A percentile compares a stretch with the other conserved stretches of the same genome.
Evolutionary conservation across 2,797 vertebrate species (phyloP).

Genomic region (Pangasius sanitwongsei): DNA sequence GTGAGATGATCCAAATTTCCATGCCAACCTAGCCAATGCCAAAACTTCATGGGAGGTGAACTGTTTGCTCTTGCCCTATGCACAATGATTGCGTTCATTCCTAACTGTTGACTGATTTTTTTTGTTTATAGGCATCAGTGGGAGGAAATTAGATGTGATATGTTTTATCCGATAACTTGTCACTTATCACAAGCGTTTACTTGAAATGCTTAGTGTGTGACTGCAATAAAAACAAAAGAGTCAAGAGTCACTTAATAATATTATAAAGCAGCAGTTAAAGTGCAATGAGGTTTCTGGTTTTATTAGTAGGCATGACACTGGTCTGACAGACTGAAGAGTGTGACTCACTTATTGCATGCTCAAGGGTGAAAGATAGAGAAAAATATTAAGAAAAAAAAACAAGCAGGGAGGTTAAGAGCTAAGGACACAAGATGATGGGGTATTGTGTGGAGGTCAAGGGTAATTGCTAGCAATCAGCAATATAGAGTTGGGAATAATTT

Average conservation of each 20-base stretch:
- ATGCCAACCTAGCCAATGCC: slow-evolving; percentile 49
- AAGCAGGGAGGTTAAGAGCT: neutral
- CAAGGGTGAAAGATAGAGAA: neutral
- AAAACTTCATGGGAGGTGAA: slow-evolving; percentile 67
- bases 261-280: neutral
- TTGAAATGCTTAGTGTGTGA: slow-evolving; percentile 35
- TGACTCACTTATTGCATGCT: neutral
- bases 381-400: slow-evolving; percentile 18
- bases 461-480: neutral
- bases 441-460: neutral
- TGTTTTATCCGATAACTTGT: slow-evolving; percentile 69
- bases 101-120: slow-evolving; percentile 32
- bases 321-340: neutral
- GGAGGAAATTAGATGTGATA: slow-evolving; percentile 77
- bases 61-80: slow-evolving; percentile 67
- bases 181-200: slow-evolving; percentile 66
- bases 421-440: neutral
- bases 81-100: slow-evolving; percentile 76
- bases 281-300: neutral
- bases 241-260: neutral
- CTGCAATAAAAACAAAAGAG: neutral
- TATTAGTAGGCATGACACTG: neutral
- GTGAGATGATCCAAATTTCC: slow-evolving; percentile 58
- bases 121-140: slow-evolving; percentile 63
- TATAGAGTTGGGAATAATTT: neutral